Base-by-base conservation (phyloP, 2,113 vertebrate genomes). In the Stigmatopora argus region DNA sequence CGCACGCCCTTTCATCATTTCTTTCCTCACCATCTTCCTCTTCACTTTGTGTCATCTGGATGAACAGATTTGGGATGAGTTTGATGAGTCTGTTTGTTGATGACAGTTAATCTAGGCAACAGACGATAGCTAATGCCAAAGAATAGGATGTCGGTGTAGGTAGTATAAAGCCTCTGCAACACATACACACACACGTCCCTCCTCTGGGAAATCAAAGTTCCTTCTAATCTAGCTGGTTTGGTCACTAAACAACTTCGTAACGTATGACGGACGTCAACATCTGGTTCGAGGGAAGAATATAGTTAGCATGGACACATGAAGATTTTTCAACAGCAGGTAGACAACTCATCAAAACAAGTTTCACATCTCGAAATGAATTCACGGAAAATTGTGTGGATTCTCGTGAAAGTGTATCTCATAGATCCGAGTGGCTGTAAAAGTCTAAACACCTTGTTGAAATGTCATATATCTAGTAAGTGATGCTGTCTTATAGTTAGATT, bases 1-100 rank as follows among this genome's bases (percentile, higher is more conserved):
- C 53, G 38, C 3, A 11, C 62, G 57, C 62, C 23, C 72, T 51
- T 63, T 63, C 77, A 56, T 72, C 60, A 66, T 76, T 69, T 62
- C 66, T 35, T 62, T 68, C 65, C 11, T 64, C 52, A 31, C 13
- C 52, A 26, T 55, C 56, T 74, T 76, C 70, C 69, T 76, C 72
- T 74, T 68, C 60, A 75, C 69, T 61, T 72, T 70, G 76, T 72
- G 65, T 86, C 88, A 90, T 89, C 87, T 90, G 89, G 73, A 78
- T 70, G 60, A 83, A 78, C 80, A 86, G 87, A 81, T 84, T 85
- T 78, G 69, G 70, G 53, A 81, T 79, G 83, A 85, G 76, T 76
- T 46, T 68, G 66, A 45, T 56, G 59, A 77, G 63, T 76, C 71
- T 84, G 83, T 83, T 79, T 85, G 78, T 71, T 81, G 78, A 85